Evolutionary conservation across 2,797 vertebrate species (phyloP), one percentile per base, ranked within the genome.

Genomic region (Onychomys arenicola): DNA sequence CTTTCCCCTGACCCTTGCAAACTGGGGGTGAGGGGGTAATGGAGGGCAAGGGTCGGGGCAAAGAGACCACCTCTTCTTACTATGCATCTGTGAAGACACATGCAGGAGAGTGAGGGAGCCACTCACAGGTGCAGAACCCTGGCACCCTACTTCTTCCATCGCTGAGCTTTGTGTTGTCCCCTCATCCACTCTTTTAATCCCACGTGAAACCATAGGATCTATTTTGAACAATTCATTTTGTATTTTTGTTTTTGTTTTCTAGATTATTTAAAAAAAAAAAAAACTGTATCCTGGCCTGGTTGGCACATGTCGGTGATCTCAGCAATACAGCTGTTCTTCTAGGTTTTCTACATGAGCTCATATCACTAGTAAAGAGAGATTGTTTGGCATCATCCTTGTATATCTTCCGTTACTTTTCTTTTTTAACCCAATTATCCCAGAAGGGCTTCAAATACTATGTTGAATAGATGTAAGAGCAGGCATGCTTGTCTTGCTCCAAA

Each of bases 41-140:
- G n/a, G n/a, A n/a, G n/a, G n/a, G n/a, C n/a, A n/a, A n/a, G n/a
- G n/a, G n/a, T n/a, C n/a, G n/a, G n/a, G n/a, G n/a, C n/a, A n/a
- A n/a, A n/a, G n/a, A n/a, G n/a, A n/a, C 2, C 17, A 40, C 40
- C 25, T 32, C 59, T 63, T 55, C 34, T 75, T 27, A 4, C 2
- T 5, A n/a, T 13, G 23, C 25, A 3, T n/a, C 25, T 12, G n/a
- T 9, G 43, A 80, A 10, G 43, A 32, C 1, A 3, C 6, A 19
- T 13, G 46, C 3, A 5, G 19, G 13, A 21, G 32, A 7, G 4
- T 27, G 21, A 5, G 43, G 23, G 61, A 25, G 5, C 6, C 4
- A 0, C 29, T 9, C 46, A 16, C 17, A 2, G n/a, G 34, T 3
- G 5, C 46, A 34, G 71, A 63, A 21, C 7, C 52, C 1, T 34